Evolutionary conservation across 2,888 invertebrate genomes (phyloP), one percentile per base, ranked within the genome.

Genomic region (Protophormia terraenovae): DNA sequence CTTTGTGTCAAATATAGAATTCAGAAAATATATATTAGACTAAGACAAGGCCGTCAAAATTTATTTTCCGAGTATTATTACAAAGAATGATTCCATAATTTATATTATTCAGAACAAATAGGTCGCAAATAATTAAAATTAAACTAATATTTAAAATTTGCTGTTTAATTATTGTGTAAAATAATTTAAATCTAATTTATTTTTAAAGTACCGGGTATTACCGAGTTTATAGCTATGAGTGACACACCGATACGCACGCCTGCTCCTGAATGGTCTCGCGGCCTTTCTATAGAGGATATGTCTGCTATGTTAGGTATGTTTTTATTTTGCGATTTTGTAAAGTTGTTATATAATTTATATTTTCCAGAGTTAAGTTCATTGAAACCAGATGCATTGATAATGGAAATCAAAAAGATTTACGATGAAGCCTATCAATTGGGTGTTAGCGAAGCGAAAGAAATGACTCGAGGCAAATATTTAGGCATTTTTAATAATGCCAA

Each of bases 361-460:
- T 75, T 87, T 87, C 24, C 92, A 96, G 96, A 96, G 92, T 93
- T 97, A 69, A 95, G 96, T 24, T 93, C 95, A 10, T 91, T 98
- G 71, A 95, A 97, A 8, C 96, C 97, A 73, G 95, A 97, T 84
- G 96, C 96, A 86, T 93, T 99, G 32, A 96, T 99, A 88, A 96
- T 97, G 89, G 98, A 98, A 94, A 97, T 99, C 0, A 97, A 97
- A 92, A 97, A 97, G 90, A 94, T 99, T 16, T 98, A 99, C 91
- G 98, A 99, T 90, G 94, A 97, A 83, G 98, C 99, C 0, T 99
- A 98, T 92, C 97, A 98, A 90, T 93, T 99, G 35, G 99, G 98
- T 3, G 93, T 98, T 16, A 98, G 98, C 91, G 99, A 99, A 93
- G 96, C 98, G 0, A 97, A 97, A 92, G 98, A 99, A 94, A 97